Evolutionary conservation across 2,113 vertebrate genomes (phyloP).

Genomic region (Hemichromis elongatus): DNA sequence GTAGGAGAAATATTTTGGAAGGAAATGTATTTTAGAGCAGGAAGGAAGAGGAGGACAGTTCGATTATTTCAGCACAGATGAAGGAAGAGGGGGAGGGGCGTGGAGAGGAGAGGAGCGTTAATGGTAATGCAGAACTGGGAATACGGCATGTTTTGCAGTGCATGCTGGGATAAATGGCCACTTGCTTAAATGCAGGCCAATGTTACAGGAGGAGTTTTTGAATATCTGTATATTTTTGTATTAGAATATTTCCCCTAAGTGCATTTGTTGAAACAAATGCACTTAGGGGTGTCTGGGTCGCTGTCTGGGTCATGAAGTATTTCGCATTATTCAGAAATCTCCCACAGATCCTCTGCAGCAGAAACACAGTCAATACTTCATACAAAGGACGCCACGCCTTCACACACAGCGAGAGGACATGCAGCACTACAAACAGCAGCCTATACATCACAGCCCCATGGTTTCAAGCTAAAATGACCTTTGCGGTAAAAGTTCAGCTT

Average conservation of each 20-base stretch:
- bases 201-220: not conserved
- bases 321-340: not conserved
- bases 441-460: not conserved
- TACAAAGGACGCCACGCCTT: not conserved
- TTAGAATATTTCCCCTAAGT: not conserved
- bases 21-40: not conserved
- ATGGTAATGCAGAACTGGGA: not conserved
- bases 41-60: not conserved
- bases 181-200: not conserved
- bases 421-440: not conserved
- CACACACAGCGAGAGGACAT: not conserved
- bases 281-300: too few species aligned
- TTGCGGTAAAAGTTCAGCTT: not conserved
- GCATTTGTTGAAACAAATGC: not conserved
- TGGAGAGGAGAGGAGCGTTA: not conserved
- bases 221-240: fast-evolving
- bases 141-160: not conserved
- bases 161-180: not conserved
- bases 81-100: not conserved
- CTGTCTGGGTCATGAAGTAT: not conserved
- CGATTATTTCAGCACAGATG: not conserved
- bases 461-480: not conserved
- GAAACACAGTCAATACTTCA: not conserved
- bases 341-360: not conserved
- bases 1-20: not conserved